These are phyloP conservation scores for Todiramphus saurophagus DNA, from an alignment of 2,113 vertebrate species.

Conservation along the genomic window DNA sequence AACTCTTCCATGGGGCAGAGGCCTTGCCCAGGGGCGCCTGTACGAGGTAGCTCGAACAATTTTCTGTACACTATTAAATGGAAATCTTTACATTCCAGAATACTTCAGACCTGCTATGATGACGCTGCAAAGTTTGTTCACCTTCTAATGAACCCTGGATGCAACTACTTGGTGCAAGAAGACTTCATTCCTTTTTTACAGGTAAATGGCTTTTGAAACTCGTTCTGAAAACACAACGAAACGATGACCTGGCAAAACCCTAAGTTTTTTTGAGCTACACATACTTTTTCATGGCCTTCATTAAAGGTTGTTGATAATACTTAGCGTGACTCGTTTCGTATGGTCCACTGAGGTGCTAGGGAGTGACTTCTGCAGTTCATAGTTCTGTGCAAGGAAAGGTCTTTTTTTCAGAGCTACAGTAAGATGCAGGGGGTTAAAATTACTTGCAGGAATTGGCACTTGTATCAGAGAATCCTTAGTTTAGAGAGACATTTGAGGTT, in stretches of 20 bases:
- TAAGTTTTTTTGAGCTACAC: neutral
- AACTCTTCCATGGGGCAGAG: neutral
- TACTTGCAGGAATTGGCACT: neutral
- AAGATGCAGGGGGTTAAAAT: neutral
- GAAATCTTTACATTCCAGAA: constrained; percentile 61
- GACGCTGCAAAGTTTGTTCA: constrained; percentile 92
- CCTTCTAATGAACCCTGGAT: constrained; percentile 91
- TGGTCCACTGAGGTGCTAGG: neutral
- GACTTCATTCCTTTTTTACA: constrained; percentile 97
- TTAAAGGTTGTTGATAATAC: neutral
- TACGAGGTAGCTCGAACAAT: neutral
- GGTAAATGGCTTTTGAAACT: constrained; percentile 72
- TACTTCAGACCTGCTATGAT: constrained; percentile 92
- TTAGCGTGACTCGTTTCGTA: neutral
- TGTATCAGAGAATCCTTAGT: neutral
- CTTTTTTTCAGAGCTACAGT: neutral
- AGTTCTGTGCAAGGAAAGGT: neutral
- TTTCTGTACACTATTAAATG: neutral
- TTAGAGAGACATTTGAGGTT: neutral
- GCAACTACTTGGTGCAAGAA: constrained; percentile 93
- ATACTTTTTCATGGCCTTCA: neutral
- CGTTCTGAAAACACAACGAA: neutral
- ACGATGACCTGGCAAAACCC: neutral
- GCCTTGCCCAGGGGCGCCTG: neutral
- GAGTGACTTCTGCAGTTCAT: neutral